Percentiles rank a stretch among this genome's conserved stretches.
Evolutionary conservation across 35 echinoderm and acorn worm genomes (phyloP).

Genomic region (Amphiura filiformis): DNA sequence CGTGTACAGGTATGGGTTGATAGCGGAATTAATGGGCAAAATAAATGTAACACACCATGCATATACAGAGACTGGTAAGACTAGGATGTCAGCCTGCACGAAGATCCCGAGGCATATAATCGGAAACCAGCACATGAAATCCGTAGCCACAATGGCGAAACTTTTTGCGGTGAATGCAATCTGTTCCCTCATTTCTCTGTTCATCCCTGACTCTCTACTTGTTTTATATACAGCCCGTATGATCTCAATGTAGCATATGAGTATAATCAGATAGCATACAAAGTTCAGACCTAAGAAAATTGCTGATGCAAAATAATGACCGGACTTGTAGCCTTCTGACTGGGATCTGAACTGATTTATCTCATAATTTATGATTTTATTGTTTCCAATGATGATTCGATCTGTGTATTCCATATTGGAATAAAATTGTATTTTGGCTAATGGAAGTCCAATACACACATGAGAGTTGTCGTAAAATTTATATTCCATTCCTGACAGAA

Average conservation of each 20-base stretch:
- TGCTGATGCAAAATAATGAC: neutral
- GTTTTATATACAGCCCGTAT: neutral
- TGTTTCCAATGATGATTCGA: neutral
- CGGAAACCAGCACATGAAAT: no score
- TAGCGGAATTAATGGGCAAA: no score
- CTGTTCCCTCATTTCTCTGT: neutral
- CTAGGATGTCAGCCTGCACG: no score
- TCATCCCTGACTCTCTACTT: neutral
- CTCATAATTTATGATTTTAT: neutral
- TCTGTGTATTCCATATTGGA: neutral
- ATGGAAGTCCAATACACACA: conserved; percentile 16
- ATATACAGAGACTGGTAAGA: no score
- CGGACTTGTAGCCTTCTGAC: neutral
- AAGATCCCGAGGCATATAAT: no score
- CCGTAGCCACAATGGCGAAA: neutral
- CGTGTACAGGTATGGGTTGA: no score
- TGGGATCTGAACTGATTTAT: neutral
- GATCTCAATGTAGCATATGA: neutral
- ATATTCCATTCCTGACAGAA: conserved; percentile 11
- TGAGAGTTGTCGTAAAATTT: conserved; percentile 54
- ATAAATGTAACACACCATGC: no score
- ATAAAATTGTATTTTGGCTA: neutral
- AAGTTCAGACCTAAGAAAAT: neutral
- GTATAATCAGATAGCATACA: neutral
- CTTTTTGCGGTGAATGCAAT: neutral